Evolutionary conservation across 2,888 invertebrate genomes (phyloP).

Genomic region (Synanthedon vespiformis): DNA sequence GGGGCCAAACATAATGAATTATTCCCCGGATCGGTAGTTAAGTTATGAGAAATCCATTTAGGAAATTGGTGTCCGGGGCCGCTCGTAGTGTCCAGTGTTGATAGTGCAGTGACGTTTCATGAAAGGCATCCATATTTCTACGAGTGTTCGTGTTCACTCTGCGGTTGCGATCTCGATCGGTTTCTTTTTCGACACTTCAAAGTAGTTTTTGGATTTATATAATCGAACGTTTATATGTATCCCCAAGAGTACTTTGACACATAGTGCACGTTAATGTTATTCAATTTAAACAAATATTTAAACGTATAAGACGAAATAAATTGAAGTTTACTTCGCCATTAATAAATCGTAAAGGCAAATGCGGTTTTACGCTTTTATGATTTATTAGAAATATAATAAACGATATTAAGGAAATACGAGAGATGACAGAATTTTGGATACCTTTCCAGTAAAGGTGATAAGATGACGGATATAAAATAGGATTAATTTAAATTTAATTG

Average conservation of each 20-base stretch:
- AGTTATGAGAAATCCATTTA: too few species aligned
- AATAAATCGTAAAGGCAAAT: too few species aligned
- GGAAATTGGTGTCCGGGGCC: too few species aligned
- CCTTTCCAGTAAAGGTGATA: constrained; percentile 25
- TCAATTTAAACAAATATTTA: neutral
- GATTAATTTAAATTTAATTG: constrained; percentile 15
- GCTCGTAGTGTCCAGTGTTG: too few species aligned
- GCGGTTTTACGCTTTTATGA: too few species aligned
- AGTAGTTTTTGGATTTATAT: constrained; percentile 24
- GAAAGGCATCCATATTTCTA: constrained; percentile 23
- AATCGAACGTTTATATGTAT: constrained; percentile 8
- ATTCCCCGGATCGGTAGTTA: too few species aligned
- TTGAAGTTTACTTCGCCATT: too few species aligned
- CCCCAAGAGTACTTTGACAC: constrained; percentile 26
- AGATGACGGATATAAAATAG: constrained; percentile 12
- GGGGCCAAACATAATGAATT: too few species aligned
- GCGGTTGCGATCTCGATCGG: neutral
- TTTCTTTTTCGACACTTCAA: constrained; percentile 13
- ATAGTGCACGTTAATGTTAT: neutral
- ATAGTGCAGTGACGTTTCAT: constrained; percentile 2
- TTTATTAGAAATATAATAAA: neutral
- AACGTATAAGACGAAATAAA: too few species aligned
- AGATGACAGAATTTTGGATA: constrained; percentile 26
- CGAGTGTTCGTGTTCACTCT: neutral
- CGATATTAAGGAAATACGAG: neutral